These are phyloP conservation scores for Hephaestus fuliginosus DNA, from an alignment of 2,797 vertebrate genomes.

Conservation along the genomic window DNA sequence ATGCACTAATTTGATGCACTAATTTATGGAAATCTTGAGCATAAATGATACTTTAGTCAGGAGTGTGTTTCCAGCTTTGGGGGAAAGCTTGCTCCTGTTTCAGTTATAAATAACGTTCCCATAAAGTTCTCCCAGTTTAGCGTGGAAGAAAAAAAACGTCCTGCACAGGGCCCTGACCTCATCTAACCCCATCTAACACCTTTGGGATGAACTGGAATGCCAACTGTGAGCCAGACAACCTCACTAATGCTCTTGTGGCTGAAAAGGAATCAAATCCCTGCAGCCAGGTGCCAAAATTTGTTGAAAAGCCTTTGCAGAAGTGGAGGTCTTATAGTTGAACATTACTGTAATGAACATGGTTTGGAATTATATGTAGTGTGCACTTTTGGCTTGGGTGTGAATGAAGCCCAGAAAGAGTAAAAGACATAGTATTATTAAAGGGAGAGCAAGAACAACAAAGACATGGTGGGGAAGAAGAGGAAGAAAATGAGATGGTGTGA, in stretches of 20 bases:
- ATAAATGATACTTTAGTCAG: background rate
- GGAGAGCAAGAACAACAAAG: conserved; percentile 26
- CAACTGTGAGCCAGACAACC: background rate
- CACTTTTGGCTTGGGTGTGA: conserved; percentile 2
- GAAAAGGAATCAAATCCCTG: conserved; percentile 22
- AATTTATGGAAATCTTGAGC: background rate
- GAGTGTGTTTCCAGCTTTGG: background rate
- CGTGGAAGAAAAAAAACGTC: background rate
- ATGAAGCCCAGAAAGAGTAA: conserved; percentile 13
- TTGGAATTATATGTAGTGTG: conserved; percentile 5
- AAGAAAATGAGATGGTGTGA: conserved; percentile 39
- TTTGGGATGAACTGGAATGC: conserved; percentile 16
- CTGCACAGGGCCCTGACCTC: background rate
- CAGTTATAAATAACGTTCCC: too few species aligned
- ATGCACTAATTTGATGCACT: too few species aligned
- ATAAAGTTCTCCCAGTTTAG: background rate
- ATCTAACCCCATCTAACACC: background rate
- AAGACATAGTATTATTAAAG: conserved; percentile 17
- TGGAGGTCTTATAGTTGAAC: background rate
- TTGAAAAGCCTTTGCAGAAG: conserved; percentile 1
- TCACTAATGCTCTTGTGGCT: conserved; percentile 4
- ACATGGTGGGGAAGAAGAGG: conserved; percentile 6
- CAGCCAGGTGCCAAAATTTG: conserved; percentile 15
- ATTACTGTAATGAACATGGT: conserved; percentile 10
- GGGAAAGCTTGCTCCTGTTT: background rate